A percentile compares a stretch with the other conserved stretches of the same genome.
Conservation (phyloP, 2,888 invertebrate genomes). For the Geophilus truncorum region DNA sequence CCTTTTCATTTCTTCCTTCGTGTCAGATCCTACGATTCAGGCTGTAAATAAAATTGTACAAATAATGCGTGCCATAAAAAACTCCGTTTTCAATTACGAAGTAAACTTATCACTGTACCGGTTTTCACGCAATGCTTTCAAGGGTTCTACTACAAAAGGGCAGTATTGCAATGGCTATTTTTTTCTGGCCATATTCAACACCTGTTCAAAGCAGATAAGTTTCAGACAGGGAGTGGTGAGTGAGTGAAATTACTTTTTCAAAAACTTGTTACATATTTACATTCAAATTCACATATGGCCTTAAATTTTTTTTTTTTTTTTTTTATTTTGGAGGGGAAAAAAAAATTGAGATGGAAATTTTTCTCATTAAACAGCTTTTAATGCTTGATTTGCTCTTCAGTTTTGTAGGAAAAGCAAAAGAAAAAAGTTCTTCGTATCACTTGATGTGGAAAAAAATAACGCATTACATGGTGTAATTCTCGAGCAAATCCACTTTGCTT, state of each 20-base stretch:
- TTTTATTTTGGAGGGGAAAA: background rate
- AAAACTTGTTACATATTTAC: background rate
- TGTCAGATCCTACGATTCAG: no score
- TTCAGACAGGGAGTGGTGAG: background rate
- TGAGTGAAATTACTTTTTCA: background rate
- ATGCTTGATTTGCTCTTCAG: background rate
- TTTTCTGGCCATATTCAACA: background rate
- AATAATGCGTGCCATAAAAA: no score
- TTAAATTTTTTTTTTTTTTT: background rate
- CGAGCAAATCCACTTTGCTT: background rate
- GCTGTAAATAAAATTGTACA: no score
- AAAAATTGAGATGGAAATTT: background rate
- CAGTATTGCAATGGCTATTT: background rate
- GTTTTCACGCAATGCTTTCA: background rate
- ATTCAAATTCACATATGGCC: background rate
- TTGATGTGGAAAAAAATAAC: background rate
- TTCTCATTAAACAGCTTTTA: background rate
- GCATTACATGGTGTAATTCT: conserved; percentile 1
- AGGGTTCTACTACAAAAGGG: background rate
- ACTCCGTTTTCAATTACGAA: no score
- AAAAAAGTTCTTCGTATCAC: background rate
- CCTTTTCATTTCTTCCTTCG: no score
- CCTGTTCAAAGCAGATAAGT: background rate
- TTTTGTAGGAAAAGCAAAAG: background rate
- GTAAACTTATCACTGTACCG: background rate